Conservation (phyloP, 2,113 vertebrate genomes). For the Leptobrachium ailaonicum region DNA sequence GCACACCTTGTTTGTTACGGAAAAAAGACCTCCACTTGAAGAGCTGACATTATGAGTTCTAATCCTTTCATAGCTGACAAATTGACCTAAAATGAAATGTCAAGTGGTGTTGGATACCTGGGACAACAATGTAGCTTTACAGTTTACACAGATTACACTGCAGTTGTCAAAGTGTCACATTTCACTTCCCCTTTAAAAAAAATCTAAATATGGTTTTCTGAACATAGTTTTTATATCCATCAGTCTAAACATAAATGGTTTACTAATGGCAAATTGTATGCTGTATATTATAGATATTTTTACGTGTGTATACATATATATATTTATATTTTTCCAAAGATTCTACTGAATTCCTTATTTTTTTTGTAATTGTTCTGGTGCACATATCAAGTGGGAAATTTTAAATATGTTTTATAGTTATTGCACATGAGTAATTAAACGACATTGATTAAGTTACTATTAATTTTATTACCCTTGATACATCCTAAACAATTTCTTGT, state of each 20-base stretch:
- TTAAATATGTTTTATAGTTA: too few relatives aligned
- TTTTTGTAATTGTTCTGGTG: too few relatives aligned
- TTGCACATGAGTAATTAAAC: too few relatives aligned
- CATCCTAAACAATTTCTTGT: too few relatives aligned
- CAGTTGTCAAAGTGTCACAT: conserved; percentile 16
- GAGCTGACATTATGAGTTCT: conserved; percentile 36
- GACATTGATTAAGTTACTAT: too few relatives aligned
- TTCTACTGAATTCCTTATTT: not conserved
- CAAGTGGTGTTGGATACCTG: conserved; percentile 45
- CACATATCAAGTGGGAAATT: too few relatives aligned
- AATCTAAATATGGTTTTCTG: not conserved
- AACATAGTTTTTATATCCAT: not conserved
- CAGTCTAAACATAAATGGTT: not conserved
- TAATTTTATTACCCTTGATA: too few relatives aligned
- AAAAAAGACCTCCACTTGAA: conserved; percentile 28
- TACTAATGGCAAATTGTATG: not conserved
- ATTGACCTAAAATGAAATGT: conserved; percentile 48
- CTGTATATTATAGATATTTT: not conserved
- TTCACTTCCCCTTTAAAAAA: conserved; percentile 9
- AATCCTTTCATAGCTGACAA: conserved; percentile 45
- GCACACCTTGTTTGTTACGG: conserved; percentile 36
- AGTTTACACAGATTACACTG: conserved; percentile 22
- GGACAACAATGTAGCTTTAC: conserved; percentile 22
- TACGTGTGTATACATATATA: not conserved
- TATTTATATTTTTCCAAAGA: not conserved